phyloP scores from a whole-genome alignment of 2,113 vertebrate species.

The Promerops cafer region DNA sequence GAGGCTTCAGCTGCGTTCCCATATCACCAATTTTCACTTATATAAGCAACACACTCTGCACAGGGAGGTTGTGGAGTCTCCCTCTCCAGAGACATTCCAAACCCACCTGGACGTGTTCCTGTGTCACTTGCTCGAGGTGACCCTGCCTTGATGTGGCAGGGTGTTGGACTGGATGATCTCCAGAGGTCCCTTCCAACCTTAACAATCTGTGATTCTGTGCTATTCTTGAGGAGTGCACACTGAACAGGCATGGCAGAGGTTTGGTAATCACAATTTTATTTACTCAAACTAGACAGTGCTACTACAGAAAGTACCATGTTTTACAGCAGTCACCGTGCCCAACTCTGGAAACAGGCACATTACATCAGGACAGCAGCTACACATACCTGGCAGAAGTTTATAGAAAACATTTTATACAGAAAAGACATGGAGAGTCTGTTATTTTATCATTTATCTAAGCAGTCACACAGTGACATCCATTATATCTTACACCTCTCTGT shows the following conservation, averaged over 20 bases:
- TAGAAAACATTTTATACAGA: not conserved
- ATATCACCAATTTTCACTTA: not conserved
- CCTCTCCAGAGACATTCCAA: not conserved
- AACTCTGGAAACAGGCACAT: not conserved
- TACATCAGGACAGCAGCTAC: not conserved
- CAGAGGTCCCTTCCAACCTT: not conserved
- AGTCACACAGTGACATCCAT: not conserved
- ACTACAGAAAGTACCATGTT: not conserved
- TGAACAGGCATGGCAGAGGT: not conserved
- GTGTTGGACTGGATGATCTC: not conserved
- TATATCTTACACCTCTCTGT: not conserved
- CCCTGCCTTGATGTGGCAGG: not conserved
- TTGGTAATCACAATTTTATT: not conserved
- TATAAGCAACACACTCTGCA: not conserved
- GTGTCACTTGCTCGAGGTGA: not conserved
- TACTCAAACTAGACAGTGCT: not conserved
- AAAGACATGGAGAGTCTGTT: not conserved
- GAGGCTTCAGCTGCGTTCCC: not conserved
- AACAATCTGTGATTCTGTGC: not conserved
- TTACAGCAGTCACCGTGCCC: not conserved
- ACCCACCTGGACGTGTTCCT: not conserved
- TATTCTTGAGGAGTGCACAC: not conserved
- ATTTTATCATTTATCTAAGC: not conserved
- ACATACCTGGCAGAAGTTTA: not conserved
- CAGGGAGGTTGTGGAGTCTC: not conserved